A percentile compares a stretch with the other conserved stretches of the same genome.
These are phyloP conservation scores for Meandrusa payeni DNA, from an alignment of 2,888 invertebrate species.

Conservation along the genomic window DNA sequence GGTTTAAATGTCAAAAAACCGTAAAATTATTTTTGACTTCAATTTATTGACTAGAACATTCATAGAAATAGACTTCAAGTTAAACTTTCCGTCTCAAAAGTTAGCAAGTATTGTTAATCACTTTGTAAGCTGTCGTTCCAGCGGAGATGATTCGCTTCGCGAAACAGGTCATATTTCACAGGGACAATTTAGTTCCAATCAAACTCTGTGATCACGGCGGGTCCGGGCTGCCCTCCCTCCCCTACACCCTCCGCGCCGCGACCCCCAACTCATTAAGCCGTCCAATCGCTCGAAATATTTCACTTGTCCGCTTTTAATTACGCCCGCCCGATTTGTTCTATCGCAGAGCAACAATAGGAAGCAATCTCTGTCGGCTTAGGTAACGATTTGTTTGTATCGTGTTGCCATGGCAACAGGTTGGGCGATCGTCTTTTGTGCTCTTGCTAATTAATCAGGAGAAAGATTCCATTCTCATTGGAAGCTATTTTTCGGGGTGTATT, in stretches of 20 bases:
- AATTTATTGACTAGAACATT: too few species aligned
- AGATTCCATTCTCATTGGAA: too few species aligned
- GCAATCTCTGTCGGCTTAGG: conserved; percentile 12
- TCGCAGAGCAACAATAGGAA: conserved; percentile 13
- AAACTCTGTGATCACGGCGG: conserved; percentile 9
- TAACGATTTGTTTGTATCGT: conserved; percentile 4
- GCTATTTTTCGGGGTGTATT: too few species aligned
- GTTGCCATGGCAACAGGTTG: conserved; percentile 4
- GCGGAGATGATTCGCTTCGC: conserved; percentile 1
- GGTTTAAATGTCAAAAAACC: too few species aligned
- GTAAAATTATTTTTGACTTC: too few species aligned
- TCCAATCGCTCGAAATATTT: conserved; percentile 23
- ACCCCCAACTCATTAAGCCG: conserved; percentile 20
- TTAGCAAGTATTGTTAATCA: not conserved
- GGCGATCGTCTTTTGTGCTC: conserved; percentile 1
- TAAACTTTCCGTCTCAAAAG: too few species aligned
- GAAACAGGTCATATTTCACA: conserved; percentile 1
- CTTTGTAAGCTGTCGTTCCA: not conserved
- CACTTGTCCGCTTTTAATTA: conserved; percentile 24
- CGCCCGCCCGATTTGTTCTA: conserved; percentile 13
- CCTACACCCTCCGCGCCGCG: not conserved
- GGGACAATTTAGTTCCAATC: conserved; percentile 23
- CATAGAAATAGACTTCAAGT: too few species aligned
- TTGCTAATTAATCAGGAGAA: too few species aligned
- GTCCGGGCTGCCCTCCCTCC: not conserved